These are phyloP conservation scores for Melanotaenia maccullochi DNA, from an alignment of 2,797 vertebrate species.

Conservation along the genomic window DNA sequence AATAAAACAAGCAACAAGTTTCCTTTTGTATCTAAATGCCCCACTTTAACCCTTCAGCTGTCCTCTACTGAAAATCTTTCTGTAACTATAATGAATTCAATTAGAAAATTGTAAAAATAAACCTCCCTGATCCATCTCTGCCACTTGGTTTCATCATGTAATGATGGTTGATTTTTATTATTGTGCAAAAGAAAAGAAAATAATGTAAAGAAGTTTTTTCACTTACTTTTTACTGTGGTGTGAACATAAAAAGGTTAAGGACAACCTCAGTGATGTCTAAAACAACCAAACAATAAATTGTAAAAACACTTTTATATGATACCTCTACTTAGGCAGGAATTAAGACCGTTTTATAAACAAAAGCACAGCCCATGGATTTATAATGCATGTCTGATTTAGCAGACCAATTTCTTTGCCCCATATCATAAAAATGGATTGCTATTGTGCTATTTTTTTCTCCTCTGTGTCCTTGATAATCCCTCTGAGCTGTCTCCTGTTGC, in stretches of 20 bases:
- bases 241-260: too few species aligned
- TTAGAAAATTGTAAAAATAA: background rate
- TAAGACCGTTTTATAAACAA: background rate
- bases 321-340: background rate
- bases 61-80: background rate
- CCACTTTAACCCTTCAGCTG: background rate
- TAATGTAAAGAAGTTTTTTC: background rate
- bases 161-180: background rate
- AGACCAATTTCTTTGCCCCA: background rate
- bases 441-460: background rate
- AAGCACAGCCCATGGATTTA: conserved; percentile 2
- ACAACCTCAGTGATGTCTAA: too few species aligned
- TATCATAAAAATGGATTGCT: conserved; percentile 9
- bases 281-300: background rate
- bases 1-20: background rate
- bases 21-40: background rate
- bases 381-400: conserved; percentile 6
- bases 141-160: background rate
- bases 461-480: conserved; percentile 51
- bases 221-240: too few species aligned
- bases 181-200: background rate
- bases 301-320: background rate
- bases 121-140: background rate
- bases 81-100: background rate
- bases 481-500: conserved; percentile 37